A percentile compares a stretch with the other conserved stretches of the same genome.
Evolutionary conservation across 2,888 invertebrate genomes (phyloP).

Genomic region (Tipula lateralis): DNA sequence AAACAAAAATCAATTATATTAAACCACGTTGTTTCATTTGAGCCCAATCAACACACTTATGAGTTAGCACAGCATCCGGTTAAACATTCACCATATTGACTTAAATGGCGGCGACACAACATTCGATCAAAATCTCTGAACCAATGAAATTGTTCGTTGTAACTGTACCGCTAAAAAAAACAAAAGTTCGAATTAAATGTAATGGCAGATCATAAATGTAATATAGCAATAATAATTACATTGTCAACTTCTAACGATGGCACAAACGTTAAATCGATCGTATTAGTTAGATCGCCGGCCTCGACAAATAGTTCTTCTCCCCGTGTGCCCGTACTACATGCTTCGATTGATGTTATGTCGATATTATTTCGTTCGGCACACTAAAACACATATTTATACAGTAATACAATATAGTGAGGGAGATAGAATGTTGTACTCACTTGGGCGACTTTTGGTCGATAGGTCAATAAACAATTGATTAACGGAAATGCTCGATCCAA

Average conservation of each 20-base stretch:
- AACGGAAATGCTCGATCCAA: constrained; percentile 39
- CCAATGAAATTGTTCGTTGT: constrained; percentile 20
- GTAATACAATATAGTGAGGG: too few species aligned
- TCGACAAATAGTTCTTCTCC: constrained; percentile 42
- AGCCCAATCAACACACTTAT: neutral
- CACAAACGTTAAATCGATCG: constrained; percentile 42
- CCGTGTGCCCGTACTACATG: constrained; percentile 39
- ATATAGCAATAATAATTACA: too few species aligned
- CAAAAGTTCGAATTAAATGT: neutral
- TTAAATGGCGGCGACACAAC: constrained; percentile 13
- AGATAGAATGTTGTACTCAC: too few species aligned
- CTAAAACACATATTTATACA: constrained; percentile 34
- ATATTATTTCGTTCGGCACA: constrained; percentile 40
- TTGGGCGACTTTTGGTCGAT: neutral
- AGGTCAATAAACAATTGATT: constrained; percentile 42
- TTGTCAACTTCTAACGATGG: constrained; percentile 44
- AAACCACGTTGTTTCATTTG: neutral
- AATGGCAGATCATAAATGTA: constrained; percentile 29
- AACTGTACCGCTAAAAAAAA: constrained; percentile 19
- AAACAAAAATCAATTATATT: neutral
- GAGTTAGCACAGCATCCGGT: neutral
- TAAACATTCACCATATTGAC: constrained; percentile 3
- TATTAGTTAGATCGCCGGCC: constrained; percentile 42
- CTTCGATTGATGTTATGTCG: constrained; percentile 39
- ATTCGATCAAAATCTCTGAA: constrained; percentile 20